phyloP scores from a whole-genome alignment of 2,888 invertebrate species.

The Listrodromus nycthemerus region DNA sequence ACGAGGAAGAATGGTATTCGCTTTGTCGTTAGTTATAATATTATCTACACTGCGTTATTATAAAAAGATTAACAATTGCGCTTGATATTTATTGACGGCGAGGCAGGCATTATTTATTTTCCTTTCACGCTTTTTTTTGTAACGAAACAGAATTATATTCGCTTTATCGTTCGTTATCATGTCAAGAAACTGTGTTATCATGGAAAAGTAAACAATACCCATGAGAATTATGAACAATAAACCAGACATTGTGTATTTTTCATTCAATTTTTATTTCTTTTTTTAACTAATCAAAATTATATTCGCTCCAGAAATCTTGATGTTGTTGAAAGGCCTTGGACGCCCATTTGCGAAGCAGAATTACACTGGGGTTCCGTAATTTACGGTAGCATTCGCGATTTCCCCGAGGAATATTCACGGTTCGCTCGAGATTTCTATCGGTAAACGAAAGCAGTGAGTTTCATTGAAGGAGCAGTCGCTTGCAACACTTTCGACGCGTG shows the following conservation, averaged over 20 bases:
- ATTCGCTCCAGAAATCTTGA: not conserved
- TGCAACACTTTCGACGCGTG: slow-evolving; percentile 31
- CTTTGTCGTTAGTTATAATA: too few species aligned
- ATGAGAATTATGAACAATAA: not conserved
- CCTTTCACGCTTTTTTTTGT: not conserved
- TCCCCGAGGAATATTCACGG: slow-evolving; percentile 18
- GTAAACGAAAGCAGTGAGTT: slow-evolving; percentile 39
- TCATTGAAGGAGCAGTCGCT: slow-evolving; percentile 43
- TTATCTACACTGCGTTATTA: too few species aligned
- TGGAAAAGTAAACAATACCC: not conserved
- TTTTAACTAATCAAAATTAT: not conserved
- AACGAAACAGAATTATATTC: too few species aligned
- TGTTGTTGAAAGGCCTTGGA: not conserved
- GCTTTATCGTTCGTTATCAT: too few species aligned
- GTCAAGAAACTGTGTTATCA: too few species aligned
- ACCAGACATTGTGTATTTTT: not conserved
- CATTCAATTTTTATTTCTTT: not conserved
- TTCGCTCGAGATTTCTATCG: slow-evolving; percentile 46
- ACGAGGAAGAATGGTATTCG: not conserved
- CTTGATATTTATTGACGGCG: not conserved
- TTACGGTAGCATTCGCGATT: slow-evolving; percentile 23
- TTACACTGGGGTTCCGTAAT: slow-evolving; percentile 32
- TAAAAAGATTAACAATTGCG: not conserved
- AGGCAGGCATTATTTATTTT: not conserved
- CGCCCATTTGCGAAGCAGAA: not conserved